These are phyloP conservation scores for Probosciger aterrimus DNA, from an alignment of 2,113 vertebrate species.

Conservation along the genomic window DNA sequence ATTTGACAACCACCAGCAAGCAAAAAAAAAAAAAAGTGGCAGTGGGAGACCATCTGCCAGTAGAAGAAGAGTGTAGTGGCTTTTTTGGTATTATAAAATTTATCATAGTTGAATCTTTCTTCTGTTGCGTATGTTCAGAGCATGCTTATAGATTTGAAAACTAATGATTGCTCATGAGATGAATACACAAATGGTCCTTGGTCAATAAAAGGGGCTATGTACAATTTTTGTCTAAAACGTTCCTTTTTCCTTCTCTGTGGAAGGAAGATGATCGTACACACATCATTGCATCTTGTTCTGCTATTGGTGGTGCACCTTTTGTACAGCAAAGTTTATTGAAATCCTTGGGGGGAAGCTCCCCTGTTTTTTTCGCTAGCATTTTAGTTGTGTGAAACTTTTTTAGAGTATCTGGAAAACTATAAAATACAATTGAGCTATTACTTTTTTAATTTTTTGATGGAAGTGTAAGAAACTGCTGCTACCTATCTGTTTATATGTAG, in stretches of 20 bases:
- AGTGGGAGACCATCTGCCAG: constrained; percentile 27
- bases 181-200: constrained; percentile 11
- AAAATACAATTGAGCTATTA: constrained; percentile 49
- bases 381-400: constrained; percentile 52
- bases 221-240: constrained; percentile 32
- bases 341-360: not conserved
- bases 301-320: constrained; percentile 48
- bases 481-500: constrained; percentile 75
- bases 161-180: not conserved
- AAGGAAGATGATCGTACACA: not conserved
- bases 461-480: constrained; percentile 81
- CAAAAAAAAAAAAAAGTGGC: constrained; percentile 29
- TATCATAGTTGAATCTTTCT: not conserved
- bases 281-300: not conserved
- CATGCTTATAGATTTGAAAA: not conserved
- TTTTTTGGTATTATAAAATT: not conserved
- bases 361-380: constrained; percentile 57
- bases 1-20: constrained; percentile 64
- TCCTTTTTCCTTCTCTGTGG: constrained; percentile 29
- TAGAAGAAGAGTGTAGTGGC: not conserved
- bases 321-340: constrained; percentile 22
- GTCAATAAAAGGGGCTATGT: constrained; percentile 10
- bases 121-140: not conserved
- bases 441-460: constrained; percentile 64
- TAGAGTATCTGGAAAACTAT: constrained; percentile 31